Base-by-base conservation (phyloP, 2,888 invertebrate genomes). In the Chloromyia formosa region DNA sequence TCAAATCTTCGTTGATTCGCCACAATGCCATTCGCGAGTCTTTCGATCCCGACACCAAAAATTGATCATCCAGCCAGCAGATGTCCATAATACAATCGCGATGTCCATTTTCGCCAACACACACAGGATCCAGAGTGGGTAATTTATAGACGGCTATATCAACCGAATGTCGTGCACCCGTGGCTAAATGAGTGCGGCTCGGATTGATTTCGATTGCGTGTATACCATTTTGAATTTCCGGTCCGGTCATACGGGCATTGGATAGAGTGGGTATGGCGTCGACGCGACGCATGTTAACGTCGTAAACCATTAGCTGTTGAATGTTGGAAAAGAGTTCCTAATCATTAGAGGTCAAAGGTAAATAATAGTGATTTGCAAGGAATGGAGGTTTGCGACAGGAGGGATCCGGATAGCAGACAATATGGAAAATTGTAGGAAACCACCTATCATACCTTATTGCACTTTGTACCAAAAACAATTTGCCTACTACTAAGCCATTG, bases 11-110 rank as follows among this genome's bases (percentile, higher is more conserved):
- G 42, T 88, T 93, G 71, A 96, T 92, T 76, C 92, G 89, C 97
- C 97, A 98, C 75, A 97, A 86, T 22, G 95, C 94, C 87, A 97
- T 89, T 83, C 92, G 93, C 2, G 95, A 94, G 85, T 97, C 97
- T 73, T 96, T 90, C 0, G 96, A 96, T 12, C 97, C 97, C 5
- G 96, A 95, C 75, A 97, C 96, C 74, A 97, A 86, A 87, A 95
- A 96, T 85, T 97, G 93, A 85, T 98, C 97, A 85, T 98, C 97
- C 77, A 98, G 86, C 97, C 97, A 98, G 78, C 94, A 94, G 90
- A 96, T 92, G 82, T 97, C 97, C 85, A 94, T 89, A 12, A 84
- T 84, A 93, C 96, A 95, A 85, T 98, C 97, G 80, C 92, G 90
- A 83, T 98, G 97, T 1, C 94, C 95, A 80, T 87, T 86, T 87